Percentiles rank a stretch among this genome's conserved stretches.
phyloP scores from a whole-genome alignment of 1,140 invertebrate genomes.

The Bombyx mandarina region DNA sequence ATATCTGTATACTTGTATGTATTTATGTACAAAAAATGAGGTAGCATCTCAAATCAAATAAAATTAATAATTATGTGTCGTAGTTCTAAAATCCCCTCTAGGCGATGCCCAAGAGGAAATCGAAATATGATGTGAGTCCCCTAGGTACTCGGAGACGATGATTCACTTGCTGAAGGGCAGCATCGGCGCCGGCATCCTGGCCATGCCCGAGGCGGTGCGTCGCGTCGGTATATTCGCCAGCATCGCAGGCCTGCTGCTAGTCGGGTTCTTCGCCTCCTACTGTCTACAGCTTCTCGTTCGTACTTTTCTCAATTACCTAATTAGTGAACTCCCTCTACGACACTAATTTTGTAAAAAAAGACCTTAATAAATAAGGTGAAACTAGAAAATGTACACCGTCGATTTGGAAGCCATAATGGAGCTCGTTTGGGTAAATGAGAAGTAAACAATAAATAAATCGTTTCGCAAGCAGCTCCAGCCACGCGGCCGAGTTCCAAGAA shows the following conservation, averaged over 20 bases:
- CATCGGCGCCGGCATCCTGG: slow-evolving; percentile 90
- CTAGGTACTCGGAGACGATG: slow-evolving; percentile 83
- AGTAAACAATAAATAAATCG: too few relatives aligned
- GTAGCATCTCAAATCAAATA: neutral
- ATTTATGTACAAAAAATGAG: too few relatives aligned
- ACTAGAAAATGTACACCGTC: neutral
- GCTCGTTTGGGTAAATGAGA: too few relatives aligned
- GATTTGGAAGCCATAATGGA: too few relatives aligned
- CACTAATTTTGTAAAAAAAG: too few relatives aligned
- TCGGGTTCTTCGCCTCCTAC: slow-evolving; percentile 84
- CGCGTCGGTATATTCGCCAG: slow-evolving; percentile 83
- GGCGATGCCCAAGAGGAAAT: neutral
- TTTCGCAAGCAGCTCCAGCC: too few relatives aligned
- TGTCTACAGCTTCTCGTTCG: slow-evolving; percentile 80
- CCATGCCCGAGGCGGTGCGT: slow-evolving; percentile 88
- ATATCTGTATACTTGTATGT: too few relatives aligned
- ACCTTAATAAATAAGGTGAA: neutral
- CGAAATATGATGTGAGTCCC: slow-evolving; percentile 53
- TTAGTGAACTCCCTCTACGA: too few relatives aligned
- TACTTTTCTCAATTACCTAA: slow-evolving; percentile 1
- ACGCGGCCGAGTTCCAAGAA: too few relatives aligned
- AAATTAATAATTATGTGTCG: too few relatives aligned
- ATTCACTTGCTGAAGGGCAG: slow-evolving; percentile 89
- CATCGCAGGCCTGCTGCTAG: slow-evolving; percentile 75
- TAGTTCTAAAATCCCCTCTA: neutral